Conservation (phyloP, 2,797 vertebrate genomes). For the Muscicapa comitata region DNA sequence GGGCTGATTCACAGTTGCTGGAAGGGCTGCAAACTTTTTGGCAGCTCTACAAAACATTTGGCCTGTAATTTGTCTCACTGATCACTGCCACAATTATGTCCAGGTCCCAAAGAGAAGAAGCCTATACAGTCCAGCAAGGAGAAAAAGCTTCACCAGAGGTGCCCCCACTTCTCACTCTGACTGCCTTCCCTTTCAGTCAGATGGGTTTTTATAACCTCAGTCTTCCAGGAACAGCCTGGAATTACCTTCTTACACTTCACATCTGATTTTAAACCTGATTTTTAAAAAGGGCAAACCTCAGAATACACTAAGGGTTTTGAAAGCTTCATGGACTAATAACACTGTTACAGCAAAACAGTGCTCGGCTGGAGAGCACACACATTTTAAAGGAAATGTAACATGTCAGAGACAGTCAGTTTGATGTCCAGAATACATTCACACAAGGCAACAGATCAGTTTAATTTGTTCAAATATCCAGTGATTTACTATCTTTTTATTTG, state of each 20-base stretch:
- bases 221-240: neutral
- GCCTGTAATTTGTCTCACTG: neutral
- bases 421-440: neutral
- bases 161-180: neutral
- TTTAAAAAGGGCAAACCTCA: neutral
- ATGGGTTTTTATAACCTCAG: neutral
- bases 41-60: neutral
- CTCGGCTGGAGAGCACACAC: neutral
- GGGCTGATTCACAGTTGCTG: constrained; percentile 31
- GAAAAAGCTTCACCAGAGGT: neutral
- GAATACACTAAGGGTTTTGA: constrained; percentile 38
- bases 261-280: neutral
- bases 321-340: constrained; percentile 57
- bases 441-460: neutral
- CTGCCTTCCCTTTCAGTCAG: neutral
- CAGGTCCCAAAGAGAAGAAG: neutral
- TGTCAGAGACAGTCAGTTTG: neutral
- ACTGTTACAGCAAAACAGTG: constrained; percentile 29
- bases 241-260: neutral
- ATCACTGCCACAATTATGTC: neutral
- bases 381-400: constrained; percentile 4
- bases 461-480: neutral
- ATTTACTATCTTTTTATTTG: neutral
- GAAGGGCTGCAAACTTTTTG: constrained; percentile 21
- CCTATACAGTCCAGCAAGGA: neutral